Base-by-base conservation (phyloP, 2,888 invertebrate species). In the Ochropleura leucogaster region DNA sequence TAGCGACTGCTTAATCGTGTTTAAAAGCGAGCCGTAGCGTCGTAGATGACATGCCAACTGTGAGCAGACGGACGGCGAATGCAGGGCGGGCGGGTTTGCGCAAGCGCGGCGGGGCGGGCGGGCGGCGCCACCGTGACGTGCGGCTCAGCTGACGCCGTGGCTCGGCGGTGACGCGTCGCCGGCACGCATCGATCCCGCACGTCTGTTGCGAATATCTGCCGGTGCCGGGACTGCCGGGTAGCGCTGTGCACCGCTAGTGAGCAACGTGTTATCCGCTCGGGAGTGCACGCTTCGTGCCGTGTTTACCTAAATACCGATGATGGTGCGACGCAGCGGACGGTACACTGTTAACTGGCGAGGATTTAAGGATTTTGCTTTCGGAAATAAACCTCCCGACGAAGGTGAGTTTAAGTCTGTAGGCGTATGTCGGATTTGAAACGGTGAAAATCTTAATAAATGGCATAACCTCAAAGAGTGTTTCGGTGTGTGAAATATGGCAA, bases 331-430 rank as follows among this genome's bases (percentile, higher is more conserved):
- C 87, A 95, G 96, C 91, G 96, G 96, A 85, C 95, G 96, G 57
- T 96, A 96, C 90, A 96, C 96, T 79, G 96, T 96, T 86, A 96
- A 96, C 91, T 96, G 96, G 95, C 93, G 96, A 86, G 96, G 96
- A 69, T 96, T 96, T 91, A 94, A 93, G 88, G 96, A 96, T 85
- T 95, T 95, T 87, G 90, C 95, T 63, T 92, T 95, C 84, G 95
- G 95, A 67, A 96, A 93, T 91, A 96, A 96, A 87, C 96, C 96
- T 77, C 96, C 95, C 46, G 96, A 96, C 84, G 96, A 96, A 93
- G 96, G 96, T 96, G 89, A 93, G 94, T 90, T 75, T 81, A 74
- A 81, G 76, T 75, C 55, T 55, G 70, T 66, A 66, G 74, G 60
- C 76, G 77, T 85, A 59, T 73, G 75, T 85, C 81, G 79, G 78